Base-by-base conservation (phyloP, 1,140 invertebrate species). In the Nymphalis io region DNA sequence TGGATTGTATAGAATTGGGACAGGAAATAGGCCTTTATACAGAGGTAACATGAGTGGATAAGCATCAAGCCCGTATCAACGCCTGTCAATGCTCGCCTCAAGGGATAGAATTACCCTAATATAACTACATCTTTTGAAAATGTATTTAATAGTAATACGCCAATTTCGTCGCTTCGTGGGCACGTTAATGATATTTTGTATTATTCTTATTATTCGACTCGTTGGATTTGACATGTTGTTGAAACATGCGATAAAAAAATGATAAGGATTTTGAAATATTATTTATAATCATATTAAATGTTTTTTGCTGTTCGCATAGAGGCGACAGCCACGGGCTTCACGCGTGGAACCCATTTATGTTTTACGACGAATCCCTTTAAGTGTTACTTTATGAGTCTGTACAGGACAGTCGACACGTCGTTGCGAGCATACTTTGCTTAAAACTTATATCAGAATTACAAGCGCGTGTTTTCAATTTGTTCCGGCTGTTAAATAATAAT, bases 1-100 rank as follows among this genome's bases (percentile, higher is more conserved):
- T 59, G 33, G 33, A 59, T 20, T 18, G 38, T n/a, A 12, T 20
- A 40, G 18, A 40, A 38, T 20, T 21, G 33, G 23, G 51, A 27
- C 51, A 62, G 20, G 48, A 58, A 63, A 58, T 53, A 18, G 23
- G 21, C 51, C 27, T 55, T 21, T 55, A 27, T 16, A 33, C 21
- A 15, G 68, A 57, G 33, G 61, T 59, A 53, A 70, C 57, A 68
- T 51, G 51, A 74, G 42, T 46, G 39, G 73, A 72, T 72, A 64
- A 72, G 21, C 69, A 63, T 76, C 76, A 65, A 63, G 66, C 74
- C 74, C 61, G 21, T 68, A 60, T 74, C 74, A 76, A 61, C 63
- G 39, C 46, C 68, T 73, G 68, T 75, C 73, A 72, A 73, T 73
- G 51, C 61, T 51, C 18, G 38, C 48, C 40, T 23, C 39, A 48